Base-by-base conservation (phyloP, 2,113 vertebrate genomes). In the Albula glossodonta region DNA sequence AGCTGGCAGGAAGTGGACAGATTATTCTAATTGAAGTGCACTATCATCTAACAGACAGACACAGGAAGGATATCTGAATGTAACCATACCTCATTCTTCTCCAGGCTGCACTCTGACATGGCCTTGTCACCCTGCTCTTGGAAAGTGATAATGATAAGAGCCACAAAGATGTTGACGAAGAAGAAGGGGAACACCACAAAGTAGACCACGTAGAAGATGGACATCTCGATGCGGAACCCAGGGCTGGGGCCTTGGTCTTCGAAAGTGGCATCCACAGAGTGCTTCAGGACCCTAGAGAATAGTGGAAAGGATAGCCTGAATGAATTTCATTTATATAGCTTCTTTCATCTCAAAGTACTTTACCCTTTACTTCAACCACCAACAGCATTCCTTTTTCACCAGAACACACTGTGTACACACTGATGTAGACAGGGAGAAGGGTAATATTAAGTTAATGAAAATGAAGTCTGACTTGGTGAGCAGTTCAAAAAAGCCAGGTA, bases 141-240 rank as follows among this genome's bases (percentile, higher is more conserved):
- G 93, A 99, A 99, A 80, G 98, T 99, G 95, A 99, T 99, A 93
- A 99, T 99, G 91, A 99, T 99, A 89, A 99, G 94, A 78, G 98
- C 98, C 85, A 99, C 98, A 6, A 99, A 99, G 94, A 99, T 99
- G 94, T 99, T 99, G 92, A 99, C 98, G 56, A 99, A 99, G 96
- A 99, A 99, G 93, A 99, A 99, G 86, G 98, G 98, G 92, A 99
- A 99, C 89, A 99, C 98, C 80, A 99, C 97, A 88, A 99, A 99
- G 93, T 99, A 99, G 88, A 99, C 98, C 87, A 99, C 98, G 0
- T 99, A 99, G 95, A 99, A 99, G 92, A 99, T 98, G 88, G 98
- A 97, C 93, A 99, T 97, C 92, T 99, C 98, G 94, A 99, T 99
- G 87, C 98, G 92, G 92, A 96, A 99, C 74, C 98, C 97, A 1